Conservation (phyloP, 2,888 invertebrate genomes). For the Adelognathus sp. region DNA sequence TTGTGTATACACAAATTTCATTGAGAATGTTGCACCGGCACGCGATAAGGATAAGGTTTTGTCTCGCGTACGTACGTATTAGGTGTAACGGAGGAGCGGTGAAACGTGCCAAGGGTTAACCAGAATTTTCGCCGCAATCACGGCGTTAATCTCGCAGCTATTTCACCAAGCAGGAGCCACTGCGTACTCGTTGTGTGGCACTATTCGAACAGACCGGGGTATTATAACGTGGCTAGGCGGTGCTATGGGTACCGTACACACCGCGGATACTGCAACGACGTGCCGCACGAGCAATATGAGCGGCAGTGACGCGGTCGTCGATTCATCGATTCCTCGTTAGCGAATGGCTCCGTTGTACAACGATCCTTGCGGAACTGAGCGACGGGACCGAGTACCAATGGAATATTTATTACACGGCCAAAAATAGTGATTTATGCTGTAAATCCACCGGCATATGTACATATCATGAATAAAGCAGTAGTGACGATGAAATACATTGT, state of each 20-base stretch:
- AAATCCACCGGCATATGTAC: not conserved
- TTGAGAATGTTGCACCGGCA: slow-evolving; percentile 10
- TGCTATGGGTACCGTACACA: not conserved
- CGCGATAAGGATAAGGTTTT: slow-evolving; percentile 45
- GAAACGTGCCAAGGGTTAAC: slow-evolving; percentile 54
- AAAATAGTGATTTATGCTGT: slow-evolving; percentile 36
- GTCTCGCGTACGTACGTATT: slow-evolving; percentile 23
- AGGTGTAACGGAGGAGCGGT: slow-evolving; percentile 37
- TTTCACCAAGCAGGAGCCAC: slow-evolving; percentile 41
- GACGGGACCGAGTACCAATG: slow-evolving; percentile 14
- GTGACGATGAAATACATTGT: slow-evolving; percentile 7
- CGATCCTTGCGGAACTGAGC: slow-evolving; percentile 2
- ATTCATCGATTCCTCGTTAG: slow-evolving; percentile 59
- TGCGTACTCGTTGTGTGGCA: slow-evolving; percentile 27
- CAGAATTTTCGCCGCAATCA: slow-evolving; percentile 56
- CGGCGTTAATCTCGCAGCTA: slow-evolving; percentile 55
- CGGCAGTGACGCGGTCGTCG: slow-evolving; percentile 44
- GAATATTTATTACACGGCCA: slow-evolving; percentile 33
- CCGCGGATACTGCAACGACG: slow-evolving; percentile 4
- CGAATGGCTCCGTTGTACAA: slow-evolving; percentile 30
- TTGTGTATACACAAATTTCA: slow-evolving; percentile 11
- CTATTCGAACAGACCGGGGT: not conserved
- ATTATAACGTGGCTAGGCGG: not conserved
- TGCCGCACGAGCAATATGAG: slow-evolving; percentile 47
- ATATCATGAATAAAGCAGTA: not conserved